Evolutionary conservation across 92 coral and sea anemone species (phyloP).

Genomic region (Porites evermanni): DNA sequence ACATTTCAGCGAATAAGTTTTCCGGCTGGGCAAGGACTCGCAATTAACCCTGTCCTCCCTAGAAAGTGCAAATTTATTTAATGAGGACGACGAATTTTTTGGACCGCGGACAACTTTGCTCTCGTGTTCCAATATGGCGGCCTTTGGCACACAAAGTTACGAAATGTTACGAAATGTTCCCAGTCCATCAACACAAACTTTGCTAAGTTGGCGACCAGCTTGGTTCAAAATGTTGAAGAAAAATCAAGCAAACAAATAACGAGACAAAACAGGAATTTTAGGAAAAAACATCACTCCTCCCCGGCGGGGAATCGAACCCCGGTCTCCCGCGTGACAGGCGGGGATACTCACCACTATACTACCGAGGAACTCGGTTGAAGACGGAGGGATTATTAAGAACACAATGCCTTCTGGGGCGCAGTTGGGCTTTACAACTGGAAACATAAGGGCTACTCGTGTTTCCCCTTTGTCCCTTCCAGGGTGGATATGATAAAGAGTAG

Average conservation of each 20-base stretch:
- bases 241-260: not conserved
- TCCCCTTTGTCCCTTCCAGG: too few relatives aligned
- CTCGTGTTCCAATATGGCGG: too few relatives aligned
- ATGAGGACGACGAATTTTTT: slow-evolving; percentile 42
- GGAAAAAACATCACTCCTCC: not conserved
- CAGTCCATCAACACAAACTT: too few relatives aligned
- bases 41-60: not conserved
- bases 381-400: not conserved
- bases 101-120: too few relatives aligned
- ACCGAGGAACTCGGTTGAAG: slow-evolving; percentile 56
- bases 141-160: too few relatives aligned
- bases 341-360: slow-evolving; percentile 91
- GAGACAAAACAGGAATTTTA: not conserved
- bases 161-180: too few relatives aligned
- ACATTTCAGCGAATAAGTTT: not conserved
- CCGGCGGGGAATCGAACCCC: slow-evolving; percentile 34
- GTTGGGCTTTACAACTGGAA: too few relatives aligned
- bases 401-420: too few relatives aligned
- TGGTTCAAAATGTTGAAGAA: too few relatives aligned
- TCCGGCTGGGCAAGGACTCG: not conserved
- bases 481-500: too few relatives aligned
- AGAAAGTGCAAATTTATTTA: not conserved
- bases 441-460: too few relatives aligned
- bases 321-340: slow-evolving; percentile 98
- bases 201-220: too few relatives aligned